Evolutionary conservation across 2,888 invertebrate species (phyloP).

Genomic region (Eupithecia inturbata): DNA sequence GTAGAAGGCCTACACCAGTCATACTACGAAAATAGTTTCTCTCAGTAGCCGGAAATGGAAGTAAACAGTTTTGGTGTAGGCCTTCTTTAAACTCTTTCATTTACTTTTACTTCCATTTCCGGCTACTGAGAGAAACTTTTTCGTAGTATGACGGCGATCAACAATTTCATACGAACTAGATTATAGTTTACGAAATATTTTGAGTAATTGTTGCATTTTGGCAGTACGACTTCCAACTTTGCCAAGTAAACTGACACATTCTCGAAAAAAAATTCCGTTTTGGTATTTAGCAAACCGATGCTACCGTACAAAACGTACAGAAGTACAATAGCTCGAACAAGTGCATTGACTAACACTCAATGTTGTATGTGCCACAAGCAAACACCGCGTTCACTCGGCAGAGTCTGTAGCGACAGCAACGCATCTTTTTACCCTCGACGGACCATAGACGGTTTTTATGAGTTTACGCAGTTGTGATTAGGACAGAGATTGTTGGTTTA

Average conservation of each 20-base stretch:
- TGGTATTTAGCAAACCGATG: not conserved
- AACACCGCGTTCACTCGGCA: slow-evolving; percentile 4
- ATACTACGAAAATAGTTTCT: too few relatives aligned
- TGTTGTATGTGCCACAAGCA: slow-evolving; percentile 14
- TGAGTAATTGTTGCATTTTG: not conserved
- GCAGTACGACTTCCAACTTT: not conserved
- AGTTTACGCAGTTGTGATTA: not conserved
- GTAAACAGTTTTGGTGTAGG: too few relatives aligned
- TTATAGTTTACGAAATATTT: too few relatives aligned
- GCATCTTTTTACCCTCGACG: not conserved
- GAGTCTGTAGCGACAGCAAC: not conserved
- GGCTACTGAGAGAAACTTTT: not conserved
- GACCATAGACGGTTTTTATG: not conserved
- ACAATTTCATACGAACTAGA: too few relatives aligned
- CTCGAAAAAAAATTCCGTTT: not conserved
- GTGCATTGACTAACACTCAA: slow-evolving; percentile 20
- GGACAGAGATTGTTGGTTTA: not conserved
- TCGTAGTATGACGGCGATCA: too few relatives aligned
- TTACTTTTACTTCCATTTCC: not conserved
- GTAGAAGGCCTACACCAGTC: too few relatives aligned
- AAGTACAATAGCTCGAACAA: slow-evolving; percentile 16
- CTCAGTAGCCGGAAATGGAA: too few relatives aligned
- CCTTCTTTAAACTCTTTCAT: not conserved
- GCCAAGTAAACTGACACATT: not conserved
- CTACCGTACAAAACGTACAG: not conserved